Conservation (phyloP, 1,140 invertebrate genomes). For the Metopolophium dirhodum region DNA sequence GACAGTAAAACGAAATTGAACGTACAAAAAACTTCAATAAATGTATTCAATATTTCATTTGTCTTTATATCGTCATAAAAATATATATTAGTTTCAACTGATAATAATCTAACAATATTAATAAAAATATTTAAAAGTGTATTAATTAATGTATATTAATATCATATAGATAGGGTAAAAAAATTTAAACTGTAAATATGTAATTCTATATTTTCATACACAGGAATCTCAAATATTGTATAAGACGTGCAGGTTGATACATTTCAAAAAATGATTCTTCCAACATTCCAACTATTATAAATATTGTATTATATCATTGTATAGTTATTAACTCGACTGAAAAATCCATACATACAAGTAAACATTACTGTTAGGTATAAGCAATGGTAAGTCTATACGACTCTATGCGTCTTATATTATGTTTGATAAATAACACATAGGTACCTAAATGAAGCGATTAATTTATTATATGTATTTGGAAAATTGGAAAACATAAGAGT, state of each 20-base stretch:
- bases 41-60: not conserved
- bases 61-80: not conserved
- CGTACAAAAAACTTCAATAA: not conserved
- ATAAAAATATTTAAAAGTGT: not conserved
- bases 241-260: not conserved
- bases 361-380: no score
- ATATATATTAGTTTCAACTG: not conserved
- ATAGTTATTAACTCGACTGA: not conserved
- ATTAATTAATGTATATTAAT: not conserved
- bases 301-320: no score
- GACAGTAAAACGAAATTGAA: not conserved
- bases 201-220: not conserved
- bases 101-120: not conserved
- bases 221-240: not conserved
- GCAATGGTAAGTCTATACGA: not conserved
- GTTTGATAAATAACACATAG: not conserved
- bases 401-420: not conserved
- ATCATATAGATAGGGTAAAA: not conserved
- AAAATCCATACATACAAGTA: not conserved
- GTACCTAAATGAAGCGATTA: not conserved
- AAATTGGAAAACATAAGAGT: not conserved
- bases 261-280: no score
- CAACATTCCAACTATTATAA: no score
- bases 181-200: not conserved
- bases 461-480: not conserved